Evolutionary conservation across 2,113 vertebrate genomes (phyloP), one percentile per base, ranked within the genome.

Genomic region (Elanoides forficatus): DNA sequence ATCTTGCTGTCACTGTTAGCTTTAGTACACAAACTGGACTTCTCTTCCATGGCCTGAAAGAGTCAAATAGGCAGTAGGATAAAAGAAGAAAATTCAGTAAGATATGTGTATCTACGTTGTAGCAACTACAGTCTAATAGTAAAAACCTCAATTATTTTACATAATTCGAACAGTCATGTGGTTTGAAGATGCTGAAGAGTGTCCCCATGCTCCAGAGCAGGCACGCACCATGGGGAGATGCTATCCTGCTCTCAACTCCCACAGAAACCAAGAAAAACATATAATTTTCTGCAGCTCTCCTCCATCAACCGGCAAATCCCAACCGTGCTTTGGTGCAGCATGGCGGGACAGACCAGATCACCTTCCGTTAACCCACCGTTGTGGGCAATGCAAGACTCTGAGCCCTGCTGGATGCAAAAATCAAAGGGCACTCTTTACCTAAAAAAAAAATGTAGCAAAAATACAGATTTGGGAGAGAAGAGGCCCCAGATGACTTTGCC

Each of bases 291-390:
- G 55, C 34, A 53, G n/a, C 66, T 75, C 74, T 81, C 43, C 66
- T 26, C 88, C 47, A 50, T 13, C 20, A 48, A 81, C 34, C 1
- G 1, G 34, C 63, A 38, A 47, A 56, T 42, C 27, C 52, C 42
- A 26, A 4, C 19, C 4, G 2, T 1, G 15, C 48, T 15, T 30
- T 3, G 6, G 32, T 7, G 48, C 43, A 8, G 5, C 11, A 1
- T 7, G 3, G 65, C 3, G 8, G n/a, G 53, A 70, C 53, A 27
- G n/a, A 13, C 17, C 80, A 10, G 15, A 8, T 7, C 53, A 20
- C 11, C 38, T 17, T 17, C 62, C 3, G 9, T 4, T 8, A 23
- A 18, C 25, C 9, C 2, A 6, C 62, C 32, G 10, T 2, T 4
- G 26, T 9, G 40, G 32, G 55, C 63, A 27, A 13, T 1, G 4